Percentiles rank a stretch among this genome's conserved stretches.
These are phyloP conservation scores for Aphaenogaster ashmeadi DNA, from an alignment of 1,140 invertebrate species.

Conservation along the genomic window DNA sequence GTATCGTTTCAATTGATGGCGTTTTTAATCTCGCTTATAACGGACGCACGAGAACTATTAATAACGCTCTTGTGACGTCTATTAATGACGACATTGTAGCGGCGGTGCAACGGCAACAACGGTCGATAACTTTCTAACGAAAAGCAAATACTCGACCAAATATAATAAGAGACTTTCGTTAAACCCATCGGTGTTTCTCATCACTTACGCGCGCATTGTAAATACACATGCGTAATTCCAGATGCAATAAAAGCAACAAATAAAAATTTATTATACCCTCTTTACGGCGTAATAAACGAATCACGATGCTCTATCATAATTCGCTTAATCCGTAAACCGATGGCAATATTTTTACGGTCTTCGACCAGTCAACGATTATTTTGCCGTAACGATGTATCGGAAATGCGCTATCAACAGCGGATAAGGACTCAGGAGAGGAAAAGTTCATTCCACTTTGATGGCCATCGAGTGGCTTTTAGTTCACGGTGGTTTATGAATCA, in stretches of 20 bases:
- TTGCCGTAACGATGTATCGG: constrained; percentile 28
- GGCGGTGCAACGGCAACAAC: constrained; percentile 2
- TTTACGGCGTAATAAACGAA: constrained; percentile 41
- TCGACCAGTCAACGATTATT: constrained; percentile 21
- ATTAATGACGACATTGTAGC: constrained; percentile 40
- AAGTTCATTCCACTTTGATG: constrained; percentile 35
- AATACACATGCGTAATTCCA: not conserved
- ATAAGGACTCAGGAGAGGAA: constrained; percentile 26
- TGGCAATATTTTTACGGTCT: constrained; percentile 35
- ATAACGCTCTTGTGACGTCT: constrained; percentile 37
- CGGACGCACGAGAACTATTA: constrained; percentile 33
- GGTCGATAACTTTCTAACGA: constrained; percentile 48
- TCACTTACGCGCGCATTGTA: not conserved
- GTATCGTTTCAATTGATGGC: constrained; percentile 14
- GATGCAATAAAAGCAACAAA: constrained; percentile 9
- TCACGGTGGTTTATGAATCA: constrained; percentile 43
- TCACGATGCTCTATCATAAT: not conserved
- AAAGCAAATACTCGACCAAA: constrained; percentile 41
- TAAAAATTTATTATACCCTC: constrained; percentile 7
- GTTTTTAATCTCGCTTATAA: constrained; percentile 56
- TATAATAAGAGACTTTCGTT: constrained; percentile 27
- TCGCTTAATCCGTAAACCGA: constrained; percentile 27
- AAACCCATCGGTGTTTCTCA: not conserved
- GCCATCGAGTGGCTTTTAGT: constrained; percentile 40
- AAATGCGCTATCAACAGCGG: constrained; percentile 33